Evolutionary conservation across 2,888 invertebrate species (phyloP).

Genomic region (Psylliodes chrysocephalus): DNA sequence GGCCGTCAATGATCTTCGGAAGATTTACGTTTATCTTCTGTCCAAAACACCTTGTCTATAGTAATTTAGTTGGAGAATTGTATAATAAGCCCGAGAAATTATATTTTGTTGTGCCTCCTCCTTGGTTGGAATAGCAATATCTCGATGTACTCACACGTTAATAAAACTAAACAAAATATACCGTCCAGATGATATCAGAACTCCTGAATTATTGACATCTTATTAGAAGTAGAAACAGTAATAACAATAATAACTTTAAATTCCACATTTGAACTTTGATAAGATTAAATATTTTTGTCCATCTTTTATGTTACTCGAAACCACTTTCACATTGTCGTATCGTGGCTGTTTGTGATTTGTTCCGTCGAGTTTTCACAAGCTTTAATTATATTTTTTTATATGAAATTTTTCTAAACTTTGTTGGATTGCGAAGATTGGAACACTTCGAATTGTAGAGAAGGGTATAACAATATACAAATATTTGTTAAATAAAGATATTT

Average conservation of each 20-base stretch:
- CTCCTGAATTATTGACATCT: no score
- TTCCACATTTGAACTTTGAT: no score
- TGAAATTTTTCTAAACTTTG: constrained; percentile 3
- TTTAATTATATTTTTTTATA: constrained; percentile 10
- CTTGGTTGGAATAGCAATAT: background rate
- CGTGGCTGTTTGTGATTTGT: background rate
- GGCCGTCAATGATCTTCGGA: no score
- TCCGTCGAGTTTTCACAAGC: background rate
- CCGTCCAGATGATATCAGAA: no score
- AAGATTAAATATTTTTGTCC: background rate
- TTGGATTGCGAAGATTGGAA: background rate
- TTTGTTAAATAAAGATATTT: constrained; percentile 5
- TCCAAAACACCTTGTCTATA: no score
- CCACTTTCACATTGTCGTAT: background rate
- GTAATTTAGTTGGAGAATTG: no score
- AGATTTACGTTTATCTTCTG: no score
- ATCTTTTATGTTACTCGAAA: background rate
- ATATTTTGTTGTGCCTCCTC: background rate
- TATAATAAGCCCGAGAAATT: no score
- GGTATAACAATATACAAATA: constrained; percentile 6
- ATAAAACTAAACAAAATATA: no score
- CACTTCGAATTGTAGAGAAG: constrained; percentile 2
- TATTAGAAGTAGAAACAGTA: no score
- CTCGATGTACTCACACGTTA: no score
- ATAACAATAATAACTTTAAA: no score